Percentiles rank a stretch among this genome's conserved stretches.
phyloP scores from a whole-genome alignment of 2,888 invertebrate species.

The Dryadula phaetusa region DNA sequence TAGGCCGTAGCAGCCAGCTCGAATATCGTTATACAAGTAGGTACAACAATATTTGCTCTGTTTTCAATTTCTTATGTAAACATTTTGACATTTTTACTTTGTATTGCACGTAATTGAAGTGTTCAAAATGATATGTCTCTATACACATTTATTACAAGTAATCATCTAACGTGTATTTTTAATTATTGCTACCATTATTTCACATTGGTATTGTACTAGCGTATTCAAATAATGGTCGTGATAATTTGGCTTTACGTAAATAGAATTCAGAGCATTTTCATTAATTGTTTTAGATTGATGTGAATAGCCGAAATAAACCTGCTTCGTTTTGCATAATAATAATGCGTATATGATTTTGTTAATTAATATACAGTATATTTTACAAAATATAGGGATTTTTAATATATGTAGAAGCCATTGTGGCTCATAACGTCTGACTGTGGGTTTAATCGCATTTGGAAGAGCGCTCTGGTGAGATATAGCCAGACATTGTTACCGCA shows the following conservation, averaged over 20 bases:
- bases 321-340: no score
- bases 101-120: not conserved
- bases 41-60: constrained; percentile 3
- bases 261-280: not conserved
- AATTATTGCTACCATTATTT: no score
- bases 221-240: not conserved
- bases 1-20: not conserved
- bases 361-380: no score
- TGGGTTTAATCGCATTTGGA: no score
- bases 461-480: no score
- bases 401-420: no score
- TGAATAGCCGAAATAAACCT: not conserved
- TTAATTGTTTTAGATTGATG: not conserved
- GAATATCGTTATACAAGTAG: not conserved
- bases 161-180: not conserved
- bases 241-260: not conserved
- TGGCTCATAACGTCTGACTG: no score
- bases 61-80: constrained; percentile 15
- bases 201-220: no score
- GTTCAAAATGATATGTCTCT: not conserved
- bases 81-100: constrained; percentile 4
- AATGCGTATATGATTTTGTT: no score
- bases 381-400: no score
- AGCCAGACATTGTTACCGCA: no score
- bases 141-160: not conserved